Evolutionary conservation across 2,113 vertebrate genomes (phyloP).

Genomic region (Psittacula cyanocephala): DNA sequence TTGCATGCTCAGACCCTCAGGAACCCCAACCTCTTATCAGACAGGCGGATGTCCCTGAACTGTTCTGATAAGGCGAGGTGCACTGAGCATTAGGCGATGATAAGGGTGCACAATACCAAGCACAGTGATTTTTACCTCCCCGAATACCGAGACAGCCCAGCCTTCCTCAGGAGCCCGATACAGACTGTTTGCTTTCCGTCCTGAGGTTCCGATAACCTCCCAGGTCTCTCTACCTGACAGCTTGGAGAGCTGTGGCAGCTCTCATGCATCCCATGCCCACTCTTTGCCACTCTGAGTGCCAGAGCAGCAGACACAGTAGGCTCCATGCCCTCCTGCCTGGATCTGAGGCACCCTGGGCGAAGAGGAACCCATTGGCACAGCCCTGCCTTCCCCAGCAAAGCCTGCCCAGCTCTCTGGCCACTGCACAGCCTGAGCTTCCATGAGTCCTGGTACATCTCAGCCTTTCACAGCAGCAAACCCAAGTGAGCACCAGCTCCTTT

Average conservation of each 20-base stretch:
- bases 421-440: rapidly evolving
- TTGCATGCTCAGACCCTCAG: not conserved
- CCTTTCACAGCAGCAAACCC: not conserved
- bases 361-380: rapidly evolving
- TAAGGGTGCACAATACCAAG: not conserved
- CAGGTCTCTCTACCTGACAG: not conserved
- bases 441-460: not conserved
- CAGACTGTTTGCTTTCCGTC: not conserved
- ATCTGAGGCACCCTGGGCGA: not conserved
- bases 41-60: slow-evolving; percentile 9
- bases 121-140: not conserved
- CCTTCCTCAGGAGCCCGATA: not conserved
- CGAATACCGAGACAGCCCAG: not conserved
- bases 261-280: rapidly evolving
- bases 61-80: not conserved
- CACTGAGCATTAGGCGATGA: not conserved
- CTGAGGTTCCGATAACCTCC: not conserved
- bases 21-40: not conserved
- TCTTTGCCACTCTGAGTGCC: not conserved
- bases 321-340: not conserved
- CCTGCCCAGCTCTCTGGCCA: not conserved
- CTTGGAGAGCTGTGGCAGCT: not conserved
- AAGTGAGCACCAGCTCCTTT: not conserved
- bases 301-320: not conserved
- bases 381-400: not conserved